These are phyloP conservation scores for Hylaeus anthracinus DNA, from an alignment of 1,140 invertebrate species.

Conservation along the genomic window DNA sequence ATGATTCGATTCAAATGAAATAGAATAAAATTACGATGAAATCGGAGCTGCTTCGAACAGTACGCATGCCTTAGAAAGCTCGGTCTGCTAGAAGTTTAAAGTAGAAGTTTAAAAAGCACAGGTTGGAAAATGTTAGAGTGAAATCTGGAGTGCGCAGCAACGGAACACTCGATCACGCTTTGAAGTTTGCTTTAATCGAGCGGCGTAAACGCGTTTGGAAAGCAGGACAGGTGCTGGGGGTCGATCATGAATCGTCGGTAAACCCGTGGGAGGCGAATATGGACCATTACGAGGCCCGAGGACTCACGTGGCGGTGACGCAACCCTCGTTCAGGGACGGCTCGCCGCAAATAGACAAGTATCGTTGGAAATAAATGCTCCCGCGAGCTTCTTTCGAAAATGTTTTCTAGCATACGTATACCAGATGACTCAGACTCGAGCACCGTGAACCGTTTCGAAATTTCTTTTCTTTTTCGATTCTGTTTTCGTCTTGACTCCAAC, in stretches of 20 bases:
- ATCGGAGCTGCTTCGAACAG: neutral
- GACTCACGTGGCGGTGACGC: slow-evolving; percentile 52
- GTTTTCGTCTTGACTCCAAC: no score
- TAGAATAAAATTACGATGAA: neutral
- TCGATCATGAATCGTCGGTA: slow-evolving; percentile 39
- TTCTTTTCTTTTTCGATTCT: neutral
- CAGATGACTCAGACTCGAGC: slow-evolving; percentile 9
- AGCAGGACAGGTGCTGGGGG: slow-evolving; percentile 26
- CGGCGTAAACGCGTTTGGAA: neutral
- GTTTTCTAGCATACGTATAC: slow-evolving; percentile 8
- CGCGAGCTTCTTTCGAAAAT: slow-evolving; percentile 36
- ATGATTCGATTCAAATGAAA: neutral
- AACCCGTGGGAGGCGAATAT: slow-evolving; percentile 58
- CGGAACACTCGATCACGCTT: neutral
- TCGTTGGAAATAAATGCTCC: slow-evolving; percentile 33
- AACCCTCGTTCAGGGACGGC: slow-evolving; percentile 56
- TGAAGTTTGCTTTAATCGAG: neutral
- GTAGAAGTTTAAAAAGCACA: no score
- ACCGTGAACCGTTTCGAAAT: neutral
- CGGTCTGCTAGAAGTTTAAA: neutral
- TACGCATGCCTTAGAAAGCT: neutral
- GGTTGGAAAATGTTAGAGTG: neutral
- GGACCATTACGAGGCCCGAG: slow-evolving; percentile 55
- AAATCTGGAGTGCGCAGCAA: neutral
- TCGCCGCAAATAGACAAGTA: slow-evolving; percentile 59